Percentiles rank a stretch among this genome's conserved stretches.
phyloP scores from a whole-genome alignment of 2,888 invertebrate genomes.

The Papilio demoleus region DNA sequence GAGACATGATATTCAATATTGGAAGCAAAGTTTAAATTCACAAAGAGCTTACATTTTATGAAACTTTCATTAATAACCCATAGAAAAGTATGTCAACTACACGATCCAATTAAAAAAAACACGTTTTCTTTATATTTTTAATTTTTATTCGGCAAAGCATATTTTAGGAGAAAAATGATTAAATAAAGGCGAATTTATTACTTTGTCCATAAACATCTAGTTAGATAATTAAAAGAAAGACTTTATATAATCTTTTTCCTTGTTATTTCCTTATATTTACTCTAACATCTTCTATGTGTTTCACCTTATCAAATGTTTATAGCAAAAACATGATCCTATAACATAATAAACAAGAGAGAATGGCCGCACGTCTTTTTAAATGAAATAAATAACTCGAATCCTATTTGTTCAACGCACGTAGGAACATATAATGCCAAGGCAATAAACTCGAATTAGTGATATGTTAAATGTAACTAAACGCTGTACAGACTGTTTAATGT shows the following conservation, averaged over 20 bases:
- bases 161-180: background rate
- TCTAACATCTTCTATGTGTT: background rate
- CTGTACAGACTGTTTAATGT: background rate
- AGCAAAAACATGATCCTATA: constrained; percentile 10
- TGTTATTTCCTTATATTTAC: background rate
- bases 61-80: too few relatives aligned
- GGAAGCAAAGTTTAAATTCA: constrained; percentile 5
- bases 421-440: constrained; percentile 15
- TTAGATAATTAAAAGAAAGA: too few relatives aligned
- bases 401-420: constrained; percentile 24
- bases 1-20: constrained; percentile 8
- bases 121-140: too few relatives aligned
- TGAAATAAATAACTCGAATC: constrained; percentile 26
- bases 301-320: constrained; percentile 15
- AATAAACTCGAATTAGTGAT: constrained; percentile 22
- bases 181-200: background rate
- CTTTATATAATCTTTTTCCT: background rate
- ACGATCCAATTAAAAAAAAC: too few relatives aligned
- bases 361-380: constrained; percentile 17
- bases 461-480: constrained; percentile 1
- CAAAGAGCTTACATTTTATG: background rate
- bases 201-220: background rate
- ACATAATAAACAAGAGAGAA: constrained; percentile 27
- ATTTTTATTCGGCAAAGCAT: too few relatives aligned
- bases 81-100: too few relatives aligned